These are phyloP conservation scores for Papilio dardanus DNA, from an alignment of 1,140 invertebrate genomes.

Conservation along the genomic window DNA sequence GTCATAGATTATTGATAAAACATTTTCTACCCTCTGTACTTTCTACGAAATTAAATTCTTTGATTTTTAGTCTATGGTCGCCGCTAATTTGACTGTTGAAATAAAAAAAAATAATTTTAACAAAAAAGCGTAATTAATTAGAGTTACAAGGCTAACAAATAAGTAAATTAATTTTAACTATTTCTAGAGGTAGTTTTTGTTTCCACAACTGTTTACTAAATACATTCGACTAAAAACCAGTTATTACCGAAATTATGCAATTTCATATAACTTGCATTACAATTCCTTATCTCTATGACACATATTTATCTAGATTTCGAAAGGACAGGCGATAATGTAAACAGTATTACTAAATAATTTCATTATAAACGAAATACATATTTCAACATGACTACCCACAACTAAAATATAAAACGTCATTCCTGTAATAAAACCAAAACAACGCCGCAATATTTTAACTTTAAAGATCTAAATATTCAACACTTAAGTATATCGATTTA, in stretches of 20 bases:
- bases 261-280: slow-evolving; percentile 3
- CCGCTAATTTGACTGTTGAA: too few relatives aligned
- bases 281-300: slow-evolving; percentile 21
- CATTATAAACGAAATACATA: slow-evolving; percentile 4
- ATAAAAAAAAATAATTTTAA: too few relatives aligned
- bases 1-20: neutral
- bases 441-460: neutral
- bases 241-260: slow-evolving; percentile 12
- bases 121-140: too few relatives aligned
- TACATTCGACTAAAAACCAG: neutral
- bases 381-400: neutral
- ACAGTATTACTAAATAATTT: slow-evolving; percentile 12
- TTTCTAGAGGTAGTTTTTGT: neutral
- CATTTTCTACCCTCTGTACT: neutral
- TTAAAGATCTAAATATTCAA: neutral
- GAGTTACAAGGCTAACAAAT: neutral
- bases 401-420: neutral
- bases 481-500: neutral
- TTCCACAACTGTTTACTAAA: neutral
- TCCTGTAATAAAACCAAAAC: too few relatives aligned
- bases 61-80: neutral
- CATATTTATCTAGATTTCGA: slow-evolving; percentile 26
- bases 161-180: neutral
- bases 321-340: slow-evolving; percentile 1
- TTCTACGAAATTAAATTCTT: neutral